Conservation (phyloP, 92 coral and sea anemone species). For the Epizoanthus ramosus region DNA sequence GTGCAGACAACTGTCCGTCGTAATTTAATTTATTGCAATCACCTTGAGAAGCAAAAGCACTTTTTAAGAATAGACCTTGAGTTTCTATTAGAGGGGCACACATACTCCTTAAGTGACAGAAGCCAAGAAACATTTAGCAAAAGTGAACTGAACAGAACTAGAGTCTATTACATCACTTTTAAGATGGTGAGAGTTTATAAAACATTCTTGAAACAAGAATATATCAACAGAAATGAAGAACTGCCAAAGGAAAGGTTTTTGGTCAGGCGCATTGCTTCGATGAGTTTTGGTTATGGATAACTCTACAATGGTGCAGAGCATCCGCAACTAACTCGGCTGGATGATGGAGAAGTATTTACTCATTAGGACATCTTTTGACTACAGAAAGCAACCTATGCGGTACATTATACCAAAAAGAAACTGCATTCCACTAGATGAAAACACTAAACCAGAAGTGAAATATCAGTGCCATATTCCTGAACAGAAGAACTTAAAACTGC, state of each 20-base stretch:
- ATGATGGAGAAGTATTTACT: neutral
- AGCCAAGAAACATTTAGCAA: conserved; percentile 23
- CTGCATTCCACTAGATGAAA: no score
- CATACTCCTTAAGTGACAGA: conserved; percentile 41
- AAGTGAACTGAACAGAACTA: neutral
- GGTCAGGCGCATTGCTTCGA: conserved; percentile 10
- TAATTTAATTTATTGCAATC: neutral
- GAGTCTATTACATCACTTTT: neutral
- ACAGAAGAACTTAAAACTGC: neutral
- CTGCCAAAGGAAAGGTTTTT: neutral
- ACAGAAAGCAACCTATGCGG: no score
- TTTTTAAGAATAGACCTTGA: conserved; percentile 34
- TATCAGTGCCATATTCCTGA: no score
- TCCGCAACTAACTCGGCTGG: no score
- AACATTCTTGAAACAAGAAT: neutral
- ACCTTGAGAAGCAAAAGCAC: conserved; percentile 12
- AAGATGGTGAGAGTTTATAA: neutral
- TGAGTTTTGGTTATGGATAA: neutral
- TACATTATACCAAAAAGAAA: no score
- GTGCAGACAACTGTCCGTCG: neutral
- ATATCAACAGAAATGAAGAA: neutral
- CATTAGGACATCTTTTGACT: no score
- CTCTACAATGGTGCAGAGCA: no score
- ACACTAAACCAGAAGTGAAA: no score
- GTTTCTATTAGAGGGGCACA: conserved; percentile 48